phyloP scores from a whole-genome alignment of 2,888 invertebrate species.

The Leptopterna dolabrata region DNA sequence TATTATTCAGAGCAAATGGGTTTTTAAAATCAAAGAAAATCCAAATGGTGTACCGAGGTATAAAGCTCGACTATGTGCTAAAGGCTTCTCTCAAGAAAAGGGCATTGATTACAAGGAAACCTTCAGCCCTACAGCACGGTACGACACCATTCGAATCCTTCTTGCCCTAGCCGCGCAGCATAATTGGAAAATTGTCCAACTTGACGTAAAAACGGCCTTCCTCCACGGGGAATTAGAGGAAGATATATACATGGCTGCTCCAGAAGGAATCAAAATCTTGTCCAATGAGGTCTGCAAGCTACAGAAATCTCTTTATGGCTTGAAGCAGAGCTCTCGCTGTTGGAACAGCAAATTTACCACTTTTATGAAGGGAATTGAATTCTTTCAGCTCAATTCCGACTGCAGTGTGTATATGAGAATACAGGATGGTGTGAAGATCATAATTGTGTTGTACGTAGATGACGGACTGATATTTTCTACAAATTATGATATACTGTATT shows the following conservation, averaged over 20 bases:
- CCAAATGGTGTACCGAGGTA: neutral
- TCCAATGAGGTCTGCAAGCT: slow-evolving; percentile 55
- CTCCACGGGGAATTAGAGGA: slow-evolving; percentile 63
- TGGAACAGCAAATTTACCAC: slow-evolving; percentile 21
- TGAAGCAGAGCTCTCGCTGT: slow-evolving; percentile 57
- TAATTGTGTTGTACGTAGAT: slow-evolving; percentile 14
- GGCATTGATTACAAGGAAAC: slow-evolving; percentile 64
- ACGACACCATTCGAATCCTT: slow-evolving; percentile 61
- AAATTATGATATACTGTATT: neutral
- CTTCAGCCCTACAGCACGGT: slow-evolving; percentile 63
- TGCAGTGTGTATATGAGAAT: neutral
- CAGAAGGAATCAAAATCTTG: slow-evolving; percentile 54
- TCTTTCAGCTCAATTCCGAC: neutral
- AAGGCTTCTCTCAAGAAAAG: slow-evolving; percentile 62
- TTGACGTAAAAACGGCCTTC: slow-evolving; percentile 61
- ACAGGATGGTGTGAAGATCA: neutral
- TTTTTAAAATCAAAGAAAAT: slow-evolving; percentile 7
- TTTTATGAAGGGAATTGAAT: neutral
- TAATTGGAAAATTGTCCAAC: slow-evolving; percentile 14
- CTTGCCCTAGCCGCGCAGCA: slow-evolving; percentile 61
- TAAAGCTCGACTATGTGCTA: slow-evolving; percentile 61
- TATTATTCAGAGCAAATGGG: slow-evolving; percentile 36
- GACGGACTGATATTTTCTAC: neutral
- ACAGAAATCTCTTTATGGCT: slow-evolving; percentile 61
- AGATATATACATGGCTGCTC: slow-evolving; percentile 62